Evolutionary conservation across 2,888 invertebrate genomes (phyloP), one percentile per base, ranked within the genome.

Genomic region (Nipponacmea schrenckii): DNA sequence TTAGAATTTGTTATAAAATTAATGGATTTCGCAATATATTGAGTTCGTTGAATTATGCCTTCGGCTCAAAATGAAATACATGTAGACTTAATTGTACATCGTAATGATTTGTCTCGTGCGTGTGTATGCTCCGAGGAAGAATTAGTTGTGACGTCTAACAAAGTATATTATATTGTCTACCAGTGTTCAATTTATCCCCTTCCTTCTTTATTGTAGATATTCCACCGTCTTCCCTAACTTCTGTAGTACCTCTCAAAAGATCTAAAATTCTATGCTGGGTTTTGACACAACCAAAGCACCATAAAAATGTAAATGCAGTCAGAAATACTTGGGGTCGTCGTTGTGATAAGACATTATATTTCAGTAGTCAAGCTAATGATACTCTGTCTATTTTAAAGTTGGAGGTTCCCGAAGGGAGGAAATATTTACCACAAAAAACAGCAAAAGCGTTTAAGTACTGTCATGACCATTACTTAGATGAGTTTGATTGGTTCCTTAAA

Each of bases 401-500:
- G 56, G 14, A 56, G 12, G 56, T 56, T 24, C 24, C 24, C 56
- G 56, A 56, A 14, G 56, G 56, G 2, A 20, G 56, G 10, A 12
- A 56, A 8, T 10, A 20, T 24, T 20, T 56, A 14, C 56, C 56
- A 20, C n/a, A 56, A 2, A 56, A 56, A 56, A 56, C 56, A 56
- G 24, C 12, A 20, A 24, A 14, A 56, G 56, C 56, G 1, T 56
- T 56, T 24, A 56, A 8, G 10, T 56, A 56, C 56, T 56, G 56
- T 56, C 24, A 56, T 15, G 56, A 56, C 12, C 20, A 56, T 10
- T 56, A 56, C 20, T 10, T 20, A 24, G 12, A 56, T 12, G 56
- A 56, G 12, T 56, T 56, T 56, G 56, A 56, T 56, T 56, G 56
- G 56, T 56, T 56, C 24, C 20, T 56, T 8, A 56, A 56, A 56